A percentile compares a stretch with the other conserved stretches of the same genome.
Evolutionary conservation across 2,113 vertebrate species (phyloP).

Genomic region (Lampris megalopsis): DNA sequence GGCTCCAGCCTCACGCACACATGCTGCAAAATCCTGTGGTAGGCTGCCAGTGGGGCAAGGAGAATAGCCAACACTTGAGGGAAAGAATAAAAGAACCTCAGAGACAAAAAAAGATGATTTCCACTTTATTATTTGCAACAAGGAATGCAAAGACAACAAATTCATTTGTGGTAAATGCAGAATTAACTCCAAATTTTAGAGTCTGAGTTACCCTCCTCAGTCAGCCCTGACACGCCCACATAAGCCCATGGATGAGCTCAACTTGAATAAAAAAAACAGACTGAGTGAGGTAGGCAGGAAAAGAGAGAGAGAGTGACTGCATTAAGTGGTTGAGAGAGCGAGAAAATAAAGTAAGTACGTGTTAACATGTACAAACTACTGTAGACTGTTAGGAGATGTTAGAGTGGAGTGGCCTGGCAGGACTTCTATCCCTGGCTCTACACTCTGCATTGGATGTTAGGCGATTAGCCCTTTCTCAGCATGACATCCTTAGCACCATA

Average conservation of each 20-base stretch:
- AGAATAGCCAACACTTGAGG: slow-evolving; percentile 86
- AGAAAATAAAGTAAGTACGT: no score
- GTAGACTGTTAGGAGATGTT: slow-evolving; percentile 43
- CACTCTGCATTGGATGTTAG: slow-evolving; percentile 33
- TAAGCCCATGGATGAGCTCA: slow-evolving; percentile 1
- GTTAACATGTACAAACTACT: slow-evolving; percentile 30
- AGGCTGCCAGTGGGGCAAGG: slow-evolving; percentile 89
- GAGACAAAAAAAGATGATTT: not conserved
- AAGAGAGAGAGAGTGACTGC: not conserved
- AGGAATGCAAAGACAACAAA: not conserved
- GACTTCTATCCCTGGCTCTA: slow-evolving; percentile 17
- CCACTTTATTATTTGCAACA: not conserved
- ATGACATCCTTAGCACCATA: slow-evolving; percentile 65
- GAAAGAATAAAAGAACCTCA: not conserved
- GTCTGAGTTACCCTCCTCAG: not conserved
- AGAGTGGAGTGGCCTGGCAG: slow-evolving; percentile 20
- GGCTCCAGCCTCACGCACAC: slow-evolving; percentile 88
- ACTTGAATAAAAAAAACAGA: not conserved
- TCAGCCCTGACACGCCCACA: slow-evolving; percentile 1
- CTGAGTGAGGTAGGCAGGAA: slow-evolving; percentile 6
- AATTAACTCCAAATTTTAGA: not conserved
- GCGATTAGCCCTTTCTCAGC: slow-evolving; percentile 62
- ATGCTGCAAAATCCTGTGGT: slow-evolving; percentile 88
- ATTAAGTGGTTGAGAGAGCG: no score
- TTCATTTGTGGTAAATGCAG: not conserved